Evolutionary conservation across 2,888 invertebrate genomes (phyloP).

Genomic region (Griposia aprilina): DNA sequence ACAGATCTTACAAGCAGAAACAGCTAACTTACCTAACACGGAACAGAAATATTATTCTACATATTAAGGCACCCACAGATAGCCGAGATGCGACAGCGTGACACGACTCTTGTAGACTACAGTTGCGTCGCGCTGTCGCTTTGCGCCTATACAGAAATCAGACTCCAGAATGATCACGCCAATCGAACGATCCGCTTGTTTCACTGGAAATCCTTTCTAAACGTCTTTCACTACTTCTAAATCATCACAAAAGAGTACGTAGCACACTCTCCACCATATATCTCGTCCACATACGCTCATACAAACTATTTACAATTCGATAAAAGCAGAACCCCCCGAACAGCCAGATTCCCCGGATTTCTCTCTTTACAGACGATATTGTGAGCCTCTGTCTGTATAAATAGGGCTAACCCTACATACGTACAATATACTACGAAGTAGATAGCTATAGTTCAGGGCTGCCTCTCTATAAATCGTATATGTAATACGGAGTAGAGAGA

Average conservation of each 20-base stretch:
- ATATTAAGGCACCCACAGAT: background rate
- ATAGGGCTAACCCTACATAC: slow-evolving; percentile 61
- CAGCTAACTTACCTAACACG: no score
- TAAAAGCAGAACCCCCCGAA: slow-evolving; percentile 68
- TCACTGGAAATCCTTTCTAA: background rate
- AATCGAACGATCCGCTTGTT: background rate
- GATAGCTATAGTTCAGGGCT: slow-evolving; percentile 38
- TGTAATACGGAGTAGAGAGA: slow-evolving; percentile 58
- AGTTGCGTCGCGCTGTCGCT: no score
- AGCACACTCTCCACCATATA: slow-evolving; percentile 5
- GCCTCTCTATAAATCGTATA: slow-evolving; percentile 55
- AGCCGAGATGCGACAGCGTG: no score
- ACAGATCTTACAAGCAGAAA: no score
- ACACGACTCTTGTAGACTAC: no score
- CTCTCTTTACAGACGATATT: slow-evolving; percentile 62
- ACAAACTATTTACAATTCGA: slow-evolving; percentile 37
- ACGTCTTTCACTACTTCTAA: no score
- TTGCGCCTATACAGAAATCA: background rate
- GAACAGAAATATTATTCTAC: background rate
- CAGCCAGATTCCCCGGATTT: slow-evolving; percentile 56
- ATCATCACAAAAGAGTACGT: background rate
- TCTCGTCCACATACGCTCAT: slow-evolving; percentile 6
- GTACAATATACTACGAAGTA: background rate
- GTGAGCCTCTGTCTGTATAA: slow-evolving; percentile 58
- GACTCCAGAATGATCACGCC: background rate